Evolutionary conservation across 2,113 vertebrate genomes (phyloP), one percentile per base, ranked within the genome.

Genomic region (Salminus brasiliensis): DNA sequence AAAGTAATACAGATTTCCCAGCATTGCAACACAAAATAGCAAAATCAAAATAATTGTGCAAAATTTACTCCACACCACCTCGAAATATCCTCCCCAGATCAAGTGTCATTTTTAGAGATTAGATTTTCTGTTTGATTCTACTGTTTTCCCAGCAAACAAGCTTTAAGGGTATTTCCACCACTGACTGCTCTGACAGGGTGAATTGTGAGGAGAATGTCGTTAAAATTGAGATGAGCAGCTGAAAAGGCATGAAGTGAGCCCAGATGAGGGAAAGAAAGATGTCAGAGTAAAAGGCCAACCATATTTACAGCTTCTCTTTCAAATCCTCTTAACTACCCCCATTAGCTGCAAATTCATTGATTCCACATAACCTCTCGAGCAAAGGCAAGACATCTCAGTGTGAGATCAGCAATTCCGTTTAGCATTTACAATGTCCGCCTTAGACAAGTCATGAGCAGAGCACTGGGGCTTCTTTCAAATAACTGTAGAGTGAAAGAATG

Each of bases 261-360:
- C n/a, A 60, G 12, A 72, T 5, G 16, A 18, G 27, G 21, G 23
- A 10, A 39, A 53, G 13, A 72, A 4, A 65, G 34, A 30, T 23
- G 29, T 72, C 43, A 39, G 45, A 41, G 30, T 71, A 79, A 72
- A 63, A 79, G 77, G 69, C 57, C 45, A 43, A 7, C 32, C 36
- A 39, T 23, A 72, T 62, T 23, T 39, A 18, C 34, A 79, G 69
- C 32, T 66, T 41, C 34, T 41, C 69, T 39, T 79, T 52, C 45
- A 15, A 39, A 36, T 16, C 47, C n/a, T 60, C 30, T 72, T 62
- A 71, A 72, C 70, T 27, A 66, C 4, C 49, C 77, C 63, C 77
- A 79, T 79, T 79, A 79, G 69, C 15, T 32, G 45, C 59, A 65
- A 60, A 79, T 66, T 55, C 23, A 79, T 79, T 66, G 57, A 79